Percentiles rank a stretch among this genome's conserved stretches.
phyloP scores from a whole-genome alignment of 2,113 vertebrate species.

The Dromiciops gliroides region DNA sequence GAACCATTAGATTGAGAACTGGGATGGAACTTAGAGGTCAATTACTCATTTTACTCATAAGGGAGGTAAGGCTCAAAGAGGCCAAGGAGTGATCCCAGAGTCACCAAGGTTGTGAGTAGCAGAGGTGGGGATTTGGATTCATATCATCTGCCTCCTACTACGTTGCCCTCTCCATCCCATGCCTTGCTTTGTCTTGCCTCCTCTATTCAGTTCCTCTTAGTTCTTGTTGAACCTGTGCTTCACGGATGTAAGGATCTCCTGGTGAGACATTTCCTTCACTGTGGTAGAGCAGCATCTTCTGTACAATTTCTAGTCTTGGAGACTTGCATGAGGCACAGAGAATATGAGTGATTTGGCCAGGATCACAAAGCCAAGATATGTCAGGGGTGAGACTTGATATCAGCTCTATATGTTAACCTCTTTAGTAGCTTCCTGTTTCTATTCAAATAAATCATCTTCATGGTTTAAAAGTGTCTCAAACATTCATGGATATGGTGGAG shows the following conservation, averaged over 20 bases:
- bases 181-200: not conserved
- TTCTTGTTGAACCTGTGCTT: not conserved
- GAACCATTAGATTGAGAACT: not conserved
- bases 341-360: not conserved
- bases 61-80: not conserved
- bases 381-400: not conserved
- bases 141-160: not conserved
- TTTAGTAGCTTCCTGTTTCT: not conserved
- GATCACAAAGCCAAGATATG: not conserved
- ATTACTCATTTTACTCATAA: not conserved
- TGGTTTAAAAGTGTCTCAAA: not conserved
- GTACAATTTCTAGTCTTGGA: not conserved
- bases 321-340: not conserved
- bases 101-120: not conserved
- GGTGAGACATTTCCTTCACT: not conserved
- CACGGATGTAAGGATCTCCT: not conserved
- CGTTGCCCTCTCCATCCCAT: not conserved
- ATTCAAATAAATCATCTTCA: not conserved
- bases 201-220: not conserved
- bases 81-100: not conserved
- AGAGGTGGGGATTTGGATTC: not conserved
- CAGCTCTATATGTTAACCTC: not conserved
- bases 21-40: not conserved
- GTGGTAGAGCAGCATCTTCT: not conserved
- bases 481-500: not conserved